phyloP scores from a whole-genome alignment of 2,797 vertebrate species.

The Petrocephalus sullivani region DNA sequence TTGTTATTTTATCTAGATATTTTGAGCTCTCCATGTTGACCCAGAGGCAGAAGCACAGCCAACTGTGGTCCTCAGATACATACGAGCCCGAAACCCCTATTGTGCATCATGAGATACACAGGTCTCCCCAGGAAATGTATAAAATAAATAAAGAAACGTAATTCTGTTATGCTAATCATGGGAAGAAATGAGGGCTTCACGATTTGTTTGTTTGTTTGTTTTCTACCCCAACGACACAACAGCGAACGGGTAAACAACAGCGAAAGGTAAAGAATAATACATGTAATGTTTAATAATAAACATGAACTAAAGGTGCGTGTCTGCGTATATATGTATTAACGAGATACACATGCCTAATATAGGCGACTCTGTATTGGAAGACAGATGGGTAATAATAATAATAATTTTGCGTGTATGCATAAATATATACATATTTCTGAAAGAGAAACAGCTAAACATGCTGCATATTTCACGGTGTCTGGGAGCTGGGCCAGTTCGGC shows the following conservation, averaged over 20 bases:
- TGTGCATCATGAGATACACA: conserved; percentile 29
- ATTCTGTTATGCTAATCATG: conserved; percentile 37
- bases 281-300: background rate
- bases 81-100: conserved; percentile 2
- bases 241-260: too few species aligned
- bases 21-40: conserved; percentile 33
- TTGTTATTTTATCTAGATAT: conserved; percentile 38
- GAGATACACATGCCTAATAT: background rate
- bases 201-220: conserved; percentile 11
- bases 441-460: background rate
- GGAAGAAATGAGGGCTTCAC: conserved; percentile 37
- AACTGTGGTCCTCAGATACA: conserved; percentile 22
- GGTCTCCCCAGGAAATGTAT: conserved; percentile 31
- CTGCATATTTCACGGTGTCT: background rate
- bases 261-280: background rate
- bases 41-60: conserved; percentile 23
- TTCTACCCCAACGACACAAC: background rate
- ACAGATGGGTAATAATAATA: background rate
- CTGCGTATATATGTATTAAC: background rate
- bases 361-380: background rate
- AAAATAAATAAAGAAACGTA: conserved; percentile 32
- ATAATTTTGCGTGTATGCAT: background rate
- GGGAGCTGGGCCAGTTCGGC: background rate
- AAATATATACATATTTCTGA: background rate
- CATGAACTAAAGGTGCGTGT: background rate